Evolutionary conservation across 2,113 vertebrate genomes (phyloP), one percentile per base, ranked within the genome.

Genomic region (Craseonycteris thonglongyai): DNA sequence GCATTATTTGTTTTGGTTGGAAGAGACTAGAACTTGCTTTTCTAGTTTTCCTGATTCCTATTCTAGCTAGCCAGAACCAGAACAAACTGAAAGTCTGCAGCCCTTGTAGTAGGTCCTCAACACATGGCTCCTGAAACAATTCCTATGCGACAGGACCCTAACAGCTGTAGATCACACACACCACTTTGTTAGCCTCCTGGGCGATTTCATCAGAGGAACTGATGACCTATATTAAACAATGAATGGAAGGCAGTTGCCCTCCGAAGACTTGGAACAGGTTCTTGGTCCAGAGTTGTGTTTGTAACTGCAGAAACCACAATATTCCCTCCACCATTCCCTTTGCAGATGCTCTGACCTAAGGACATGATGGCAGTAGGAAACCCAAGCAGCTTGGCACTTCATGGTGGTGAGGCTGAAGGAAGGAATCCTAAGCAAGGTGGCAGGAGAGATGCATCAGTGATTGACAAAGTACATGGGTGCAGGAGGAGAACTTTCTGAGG

Each of bases 401-500:
- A 2, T 5, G 22, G 26, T 5, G 18, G 66, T 21, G 16, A 61
- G 16, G 65, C 54, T 83, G 30, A 42, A 74, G 22, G 45, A 51
- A 87, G 33, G 15, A 15, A 24, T 13, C 59, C n/a, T 15, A 63
- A 22, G 72, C 47, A 56, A 38, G 24, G 19, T 6, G 28, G 66
- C 49, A 42, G 61, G 56, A 85, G 66, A 78, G 63, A 51, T 2
- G 40, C 6, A 4, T 42, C 58, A 35, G 38, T 35, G 68, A 30
- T 2, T 35, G 15, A 49, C 45, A 26, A 33, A 58, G 88, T 26
- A 6, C 42, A 16, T 0, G 0, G 2, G 30, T 19, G 4, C 78
- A n/a, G 28, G 59, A 33, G 0, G 7, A 24, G 33, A 21, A 15
- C 4, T 2, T 3, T 10, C 4, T 6, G 33, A 51, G 78, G 22